phyloP scores from a whole-genome alignment of 2,888 invertebrate genomes.

The Erebia aethiops region DNA sequence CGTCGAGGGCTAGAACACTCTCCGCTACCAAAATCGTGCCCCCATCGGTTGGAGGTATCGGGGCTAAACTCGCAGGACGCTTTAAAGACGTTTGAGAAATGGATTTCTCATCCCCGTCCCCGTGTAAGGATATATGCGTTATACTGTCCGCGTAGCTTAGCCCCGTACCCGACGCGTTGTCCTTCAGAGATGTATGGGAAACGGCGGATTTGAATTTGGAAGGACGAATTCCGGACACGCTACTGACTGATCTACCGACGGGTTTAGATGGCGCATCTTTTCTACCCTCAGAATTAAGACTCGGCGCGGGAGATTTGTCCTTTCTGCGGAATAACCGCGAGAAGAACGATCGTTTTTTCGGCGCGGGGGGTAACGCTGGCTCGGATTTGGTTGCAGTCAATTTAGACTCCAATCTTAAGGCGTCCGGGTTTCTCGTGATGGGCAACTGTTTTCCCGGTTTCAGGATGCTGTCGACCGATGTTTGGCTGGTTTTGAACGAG shows the following conservation, averaged over 20 bases:
- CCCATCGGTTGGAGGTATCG: slow-evolving; percentile 77
- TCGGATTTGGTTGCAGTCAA: slow-evolving; percentile 66
- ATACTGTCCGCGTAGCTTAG: slow-evolving; percentile 83
- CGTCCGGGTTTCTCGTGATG: slow-evolving; percentile 56
- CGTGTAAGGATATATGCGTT: slow-evolving; percentile 87
- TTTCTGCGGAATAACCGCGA: slow-evolving; percentile 73
- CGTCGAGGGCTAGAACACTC: slow-evolving; percentile 75
- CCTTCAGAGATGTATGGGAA: slow-evolving; percentile 72
- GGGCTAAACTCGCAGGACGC: slow-evolving; percentile 58
- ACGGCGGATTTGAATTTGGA: slow-evolving; percentile 71
- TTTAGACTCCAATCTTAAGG: slow-evolving; percentile 45
- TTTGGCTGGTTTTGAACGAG: slow-evolving; percentile 69
- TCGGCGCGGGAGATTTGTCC: slow-evolving; percentile 75
- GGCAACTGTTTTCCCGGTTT: slow-evolving; percentile 68
- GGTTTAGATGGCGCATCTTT: slow-evolving; percentile 65
- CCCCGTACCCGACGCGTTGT: slow-evolving; percentile 66
- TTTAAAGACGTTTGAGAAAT: slow-evolving; percentile 61
- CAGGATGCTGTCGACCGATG: slow-evolving; percentile 69
- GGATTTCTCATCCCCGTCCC: slow-evolving; percentile 69
- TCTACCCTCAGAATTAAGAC: slow-evolving; percentile 66
- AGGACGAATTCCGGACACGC: slow-evolving; percentile 83
- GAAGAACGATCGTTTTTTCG: slow-evolving; percentile 76
- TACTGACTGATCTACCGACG: slow-evolving; percentile 84
- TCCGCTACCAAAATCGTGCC: slow-evolving; percentile 84
- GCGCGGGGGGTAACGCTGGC: slow-evolving; percentile 69